A percentile compares a stretch with the other conserved stretches of the same genome.
Evolutionary conservation across 2,113 vertebrate genomes (phyloP).

Genomic region (Acanthisitta chloris): DNA sequence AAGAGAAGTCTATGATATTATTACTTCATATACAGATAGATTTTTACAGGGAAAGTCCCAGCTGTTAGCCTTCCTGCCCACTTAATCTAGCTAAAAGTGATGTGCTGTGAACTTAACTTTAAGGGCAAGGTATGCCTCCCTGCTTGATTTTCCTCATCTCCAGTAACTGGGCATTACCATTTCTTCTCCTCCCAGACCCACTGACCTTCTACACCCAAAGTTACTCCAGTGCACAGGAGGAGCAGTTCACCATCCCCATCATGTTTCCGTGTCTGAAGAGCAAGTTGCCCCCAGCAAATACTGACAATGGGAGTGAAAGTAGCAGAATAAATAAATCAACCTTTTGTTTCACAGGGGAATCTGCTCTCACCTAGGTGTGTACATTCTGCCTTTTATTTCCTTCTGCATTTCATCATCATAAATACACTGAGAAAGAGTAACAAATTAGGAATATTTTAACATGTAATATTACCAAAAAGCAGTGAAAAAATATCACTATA

Average conservation of each 20-base stretch:
- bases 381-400: background rate
- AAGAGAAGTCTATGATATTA: background rate
- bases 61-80: background rate
- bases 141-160: background rate
- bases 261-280: background rate
- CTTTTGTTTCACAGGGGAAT: background rate
- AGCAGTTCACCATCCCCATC: background rate
- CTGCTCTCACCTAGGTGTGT: background rate
- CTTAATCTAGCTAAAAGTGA: background rate
- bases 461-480: background rate
- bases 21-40: background rate
- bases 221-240: background rate
- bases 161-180: background rate
- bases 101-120: background rate
- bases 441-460: background rate
- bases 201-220: background rate
- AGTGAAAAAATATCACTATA: background rate
- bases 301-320: background rate
- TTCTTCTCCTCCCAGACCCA: background rate
- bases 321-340: background rate
- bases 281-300: background rate
- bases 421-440: background rate
- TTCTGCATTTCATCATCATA: background rate
- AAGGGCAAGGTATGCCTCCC: background rate
- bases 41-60: background rate